Conservation (phyloP, 2,113 vertebrate species). For the Ammospiza caudacuta region DNA sequence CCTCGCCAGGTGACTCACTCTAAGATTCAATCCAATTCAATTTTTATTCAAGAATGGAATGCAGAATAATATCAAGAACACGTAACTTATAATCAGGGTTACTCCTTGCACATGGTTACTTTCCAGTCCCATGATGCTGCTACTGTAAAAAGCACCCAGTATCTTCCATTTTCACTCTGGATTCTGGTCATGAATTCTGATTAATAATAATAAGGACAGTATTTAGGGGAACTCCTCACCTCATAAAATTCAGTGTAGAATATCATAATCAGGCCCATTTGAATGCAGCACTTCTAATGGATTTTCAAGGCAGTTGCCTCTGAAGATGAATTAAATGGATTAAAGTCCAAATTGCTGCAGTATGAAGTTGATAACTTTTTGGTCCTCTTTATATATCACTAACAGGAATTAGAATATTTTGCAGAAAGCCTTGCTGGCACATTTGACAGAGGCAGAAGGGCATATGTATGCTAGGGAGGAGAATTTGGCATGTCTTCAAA, state of each 20-base stretch:
- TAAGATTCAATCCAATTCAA: not conserved
- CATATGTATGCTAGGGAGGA: not conserved
- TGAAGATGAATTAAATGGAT: constrained; percentile 31
- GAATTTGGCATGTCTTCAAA: not conserved
- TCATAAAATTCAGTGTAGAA: not conserved
- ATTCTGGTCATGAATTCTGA: not conserved
- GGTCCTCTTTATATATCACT: not conserved
- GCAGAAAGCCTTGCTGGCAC: not conserved
- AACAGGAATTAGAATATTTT: not conserved
- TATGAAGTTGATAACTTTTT: constrained; percentile 1
- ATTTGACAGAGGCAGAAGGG: not conserved
- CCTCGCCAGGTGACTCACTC: not conserved
- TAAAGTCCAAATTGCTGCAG: constrained; percentile 22
- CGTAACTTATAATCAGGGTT: not conserved
- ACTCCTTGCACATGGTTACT: not conserved
- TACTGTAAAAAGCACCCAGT: not conserved
- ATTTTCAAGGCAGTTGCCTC: constrained; percentile 15
- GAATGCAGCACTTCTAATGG: not conserved
- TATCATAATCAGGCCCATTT: not conserved
- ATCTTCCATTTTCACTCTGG: not conserved
- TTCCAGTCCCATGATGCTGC: not conserved
- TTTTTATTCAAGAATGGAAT: not conserved
- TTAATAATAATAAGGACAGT: not conserved
- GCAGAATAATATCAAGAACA: not conserved
- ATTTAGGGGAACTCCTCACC: not conserved